Evolutionary conservation across 2,888 invertebrate species (phyloP), one percentile per base, ranked within the genome.

Genomic region (Dynastes hyllus): DNA sequence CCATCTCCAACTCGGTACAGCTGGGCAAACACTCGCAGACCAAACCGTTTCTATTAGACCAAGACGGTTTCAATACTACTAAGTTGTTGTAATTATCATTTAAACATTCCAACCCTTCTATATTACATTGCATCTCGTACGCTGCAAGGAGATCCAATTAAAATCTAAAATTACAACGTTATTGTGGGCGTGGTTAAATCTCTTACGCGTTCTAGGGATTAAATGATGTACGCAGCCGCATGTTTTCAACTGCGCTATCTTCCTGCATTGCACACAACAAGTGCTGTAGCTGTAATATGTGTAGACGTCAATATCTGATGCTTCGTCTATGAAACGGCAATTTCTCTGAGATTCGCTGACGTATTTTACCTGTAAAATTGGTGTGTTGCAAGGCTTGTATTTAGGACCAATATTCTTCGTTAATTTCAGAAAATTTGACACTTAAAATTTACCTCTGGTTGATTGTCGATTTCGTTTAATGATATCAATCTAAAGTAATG

Each of bases 201-300:
- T 78, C 85, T 85, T 87, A 93, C 93, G 87, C 3, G 93, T 90
- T 80, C 91, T 92, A 0, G 94, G 92, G 89, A 94, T 93, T 69
- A 94, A 90, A 85, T 94, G 94, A 83, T 94, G 94, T 58, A 92
- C 92, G 87, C 95, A 95, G 70, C 92, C 91, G 85, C 95, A 95
- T 2, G 90, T 84, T 22, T 90, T 87, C 29, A 92, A 83, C 84
- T 94, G 94, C 0, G 92, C 92, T 80, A 90, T 89, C 86, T 93
- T 93, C 66, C 94, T 91, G 83, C 94, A 95, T 78, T 93, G 92
- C 0, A 94, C 92, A 0, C 92, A 92, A 84, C 95, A 95, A 0
- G 94, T 93, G 84, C 93, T 94, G 86, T 93, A 94, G 65, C 94
- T 95, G 85, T 95, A 95, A 79, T 91, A 89, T 0, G 91, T 90